A percentile compares a stretch with the other conserved stretches of the same genome.
Conservation (phyloP, 2,888 invertebrate species). For the Perizoma flavofasciatum region DNA sequence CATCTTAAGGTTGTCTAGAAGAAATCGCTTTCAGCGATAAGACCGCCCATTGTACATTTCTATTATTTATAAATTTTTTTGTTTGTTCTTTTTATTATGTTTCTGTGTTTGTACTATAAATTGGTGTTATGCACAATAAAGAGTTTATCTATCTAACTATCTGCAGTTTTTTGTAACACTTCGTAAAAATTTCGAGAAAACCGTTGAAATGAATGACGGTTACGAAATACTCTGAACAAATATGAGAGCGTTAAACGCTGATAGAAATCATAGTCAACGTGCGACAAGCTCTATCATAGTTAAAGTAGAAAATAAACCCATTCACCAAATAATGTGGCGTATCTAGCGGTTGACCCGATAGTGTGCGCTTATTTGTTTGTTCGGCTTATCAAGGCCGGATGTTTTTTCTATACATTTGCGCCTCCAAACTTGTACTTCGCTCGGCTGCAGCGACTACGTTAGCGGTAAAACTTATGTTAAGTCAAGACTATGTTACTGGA, state of each 20-base stretch:
- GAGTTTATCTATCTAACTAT: too few species aligned
- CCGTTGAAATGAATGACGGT: constrained; percentile 20
- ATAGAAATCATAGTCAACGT: constrained; percentile 25
- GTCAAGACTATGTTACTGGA: constrained; percentile 71
- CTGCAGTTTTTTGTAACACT: too few species aligned
- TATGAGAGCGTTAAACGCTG: constrained; percentile 11
- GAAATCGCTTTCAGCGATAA: too few species aligned
- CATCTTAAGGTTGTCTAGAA: too few species aligned
- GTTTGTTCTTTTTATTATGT: too few species aligned
- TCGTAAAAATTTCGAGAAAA: too few species aligned
- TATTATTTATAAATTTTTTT: too few species aligned
- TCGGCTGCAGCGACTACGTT: constrained; percentile 62
- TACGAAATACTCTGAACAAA: constrained; percentile 7
- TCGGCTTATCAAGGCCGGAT: constrained; percentile 82
- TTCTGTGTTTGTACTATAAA: too few species aligned
- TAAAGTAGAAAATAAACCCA: constrained; percentile 64
- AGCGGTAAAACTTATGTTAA: constrained; percentile 74
- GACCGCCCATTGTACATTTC: too few species aligned
- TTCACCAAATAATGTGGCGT: constrained; percentile 70
- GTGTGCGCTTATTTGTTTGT: constrained; percentile 81
- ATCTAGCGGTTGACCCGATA: constrained; percentile 81
- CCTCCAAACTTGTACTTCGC: constrained; percentile 75
- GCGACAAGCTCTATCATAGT: constrained; percentile 44
- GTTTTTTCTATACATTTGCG: constrained; percentile 82
- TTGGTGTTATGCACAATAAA: too few species aligned